phyloP scores from a whole-genome alignment of 1,140 invertebrate genomes.

The Schlechtendalia chinensis region DNA sequence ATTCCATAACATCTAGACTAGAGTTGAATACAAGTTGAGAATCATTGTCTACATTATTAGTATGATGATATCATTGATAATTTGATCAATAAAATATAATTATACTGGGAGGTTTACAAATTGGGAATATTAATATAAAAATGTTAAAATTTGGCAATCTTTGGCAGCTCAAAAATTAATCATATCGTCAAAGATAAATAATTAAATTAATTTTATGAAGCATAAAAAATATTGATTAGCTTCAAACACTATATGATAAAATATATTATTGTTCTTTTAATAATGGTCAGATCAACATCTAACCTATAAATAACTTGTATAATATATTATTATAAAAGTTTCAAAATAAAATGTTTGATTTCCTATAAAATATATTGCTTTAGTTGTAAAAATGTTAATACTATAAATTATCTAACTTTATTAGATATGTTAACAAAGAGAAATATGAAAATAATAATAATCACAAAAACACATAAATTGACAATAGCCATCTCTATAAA shows the following conservation, averaged over 20 bases:
- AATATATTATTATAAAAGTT: not conserved
- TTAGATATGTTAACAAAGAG: not conserved
- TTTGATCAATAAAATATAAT: not conserved
- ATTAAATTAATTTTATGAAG: not conserved
- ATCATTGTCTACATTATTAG: not conserved
- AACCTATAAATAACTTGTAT: not conserved
- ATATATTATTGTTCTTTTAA: no score
- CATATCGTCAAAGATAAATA: not conserved
- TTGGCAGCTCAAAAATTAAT: constrained; percentile 1
- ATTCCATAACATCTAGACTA: not conserved
- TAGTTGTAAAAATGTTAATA: not conserved
- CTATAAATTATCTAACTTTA: not conserved
- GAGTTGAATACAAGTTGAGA: not conserved
- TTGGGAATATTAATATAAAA: constrained; percentile 10
- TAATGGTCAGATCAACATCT: not conserved
- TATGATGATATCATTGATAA: not conserved
- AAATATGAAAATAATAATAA: not conserved
- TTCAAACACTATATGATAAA: not conserved
- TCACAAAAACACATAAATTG: not conserved
- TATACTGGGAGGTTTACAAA: not conserved
- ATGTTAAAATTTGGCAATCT: constrained; percentile 3
- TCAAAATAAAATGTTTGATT: not conserved
- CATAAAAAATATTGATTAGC: not conserved
- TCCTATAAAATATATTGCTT: constrained; percentile 10
- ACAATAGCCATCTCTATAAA: not conserved